phyloP scores from a whole-genome alignment of 1,140 invertebrate genomes.

The Drosophila tsacasi region DNA sequence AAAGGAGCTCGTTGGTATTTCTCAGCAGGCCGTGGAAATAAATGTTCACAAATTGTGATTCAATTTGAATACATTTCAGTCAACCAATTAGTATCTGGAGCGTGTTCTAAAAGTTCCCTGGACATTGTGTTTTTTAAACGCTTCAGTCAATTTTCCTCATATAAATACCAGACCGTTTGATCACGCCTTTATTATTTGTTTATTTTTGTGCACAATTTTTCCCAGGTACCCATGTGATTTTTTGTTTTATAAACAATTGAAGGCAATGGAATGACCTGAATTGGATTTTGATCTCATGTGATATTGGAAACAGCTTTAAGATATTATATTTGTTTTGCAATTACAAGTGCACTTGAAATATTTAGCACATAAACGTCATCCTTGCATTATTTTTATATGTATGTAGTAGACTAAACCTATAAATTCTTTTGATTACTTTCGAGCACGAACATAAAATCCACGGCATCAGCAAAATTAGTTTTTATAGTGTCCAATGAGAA shows the following conservation, averaged over 20 bases:
- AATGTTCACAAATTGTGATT: constrained; percentile 50
- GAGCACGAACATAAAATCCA: constrained; percentile 2
- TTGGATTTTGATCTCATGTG: neutral
- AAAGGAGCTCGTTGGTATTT: constrained; percentile 22
- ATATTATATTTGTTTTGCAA: neutral
- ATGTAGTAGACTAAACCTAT: neutral
- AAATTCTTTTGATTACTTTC: constrained; percentile 5
- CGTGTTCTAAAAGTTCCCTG: neutral
- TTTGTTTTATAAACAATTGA: constrained; percentile 29
- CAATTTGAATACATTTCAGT: constrained; percentile 26
- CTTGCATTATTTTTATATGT: constrained; percentile 2
- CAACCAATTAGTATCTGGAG: constrained; percentile 22
- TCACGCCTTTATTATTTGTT: constrained; percentile 40
- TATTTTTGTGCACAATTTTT: constrained; percentile 19
- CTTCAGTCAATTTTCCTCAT: neutral
- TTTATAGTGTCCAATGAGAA: constrained; percentile 55
- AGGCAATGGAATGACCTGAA: constrained; percentile 2
- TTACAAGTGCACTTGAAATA: neutral
- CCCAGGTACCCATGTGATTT: constrained; percentile 7
- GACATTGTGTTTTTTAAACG: neutral
- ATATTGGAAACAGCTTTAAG: neutral
- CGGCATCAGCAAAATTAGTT: constrained; percentile 12
- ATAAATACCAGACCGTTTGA: constrained; percentile 14
- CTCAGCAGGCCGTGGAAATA: constrained; percentile 22
- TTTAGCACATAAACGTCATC: neutral